These are phyloP conservation scores for Priocnemis perturbator DNA, from an alignment of 2,888 invertebrate species.

Conservation along the genomic window DNA sequence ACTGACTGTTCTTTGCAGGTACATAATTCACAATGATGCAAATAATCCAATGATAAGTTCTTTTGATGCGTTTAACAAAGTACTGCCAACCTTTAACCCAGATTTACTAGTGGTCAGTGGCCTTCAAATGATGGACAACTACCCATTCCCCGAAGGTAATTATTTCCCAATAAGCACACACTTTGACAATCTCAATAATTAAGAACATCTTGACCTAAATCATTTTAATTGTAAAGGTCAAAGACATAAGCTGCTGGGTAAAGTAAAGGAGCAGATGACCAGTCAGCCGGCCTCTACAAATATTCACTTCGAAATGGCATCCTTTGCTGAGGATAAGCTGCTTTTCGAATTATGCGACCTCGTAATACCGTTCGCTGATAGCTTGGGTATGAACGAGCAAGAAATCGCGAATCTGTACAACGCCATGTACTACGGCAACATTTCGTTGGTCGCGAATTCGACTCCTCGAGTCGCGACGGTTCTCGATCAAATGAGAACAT, in stretches of 20 bases:
- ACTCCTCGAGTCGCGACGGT: constrained; percentile 88
- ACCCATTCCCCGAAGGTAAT: constrained; percentile 81
- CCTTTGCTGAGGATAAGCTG: constrained; percentile 85
- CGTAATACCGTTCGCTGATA: constrained; percentile 86
- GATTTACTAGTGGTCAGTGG: constrained; percentile 88
- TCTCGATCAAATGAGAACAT: constrained; percentile 87
- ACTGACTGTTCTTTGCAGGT: constrained; percentile 72
- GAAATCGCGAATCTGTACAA: constrained; percentile 87
- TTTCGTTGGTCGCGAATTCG: constrained; percentile 85
- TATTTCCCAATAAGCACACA: background rate
- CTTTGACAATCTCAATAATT: background rate
- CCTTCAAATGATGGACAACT: constrained; percentile 93
- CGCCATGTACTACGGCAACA: constrained; percentile 82
- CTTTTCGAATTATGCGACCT: constrained; percentile 81
- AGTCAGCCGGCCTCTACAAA: constrained; percentile 79
- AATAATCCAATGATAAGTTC: constrained; percentile 87
- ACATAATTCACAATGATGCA: constrained; percentile 88
- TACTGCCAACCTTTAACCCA: constrained; percentile 81
- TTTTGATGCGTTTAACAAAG: constrained; percentile 82
- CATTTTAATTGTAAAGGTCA: constrained; percentile 77
- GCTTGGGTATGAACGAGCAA: constrained; percentile 93
- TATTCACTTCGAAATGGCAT: constrained; percentile 92
- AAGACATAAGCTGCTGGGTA: constrained; percentile 79
- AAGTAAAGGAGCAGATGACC: constrained; percentile 82
- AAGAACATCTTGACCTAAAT: background rate